These are phyloP conservation scores for Aegithalos caudatus DNA, from an alignment of 2,113 vertebrate genomes.

Conservation along the genomic window DNA sequence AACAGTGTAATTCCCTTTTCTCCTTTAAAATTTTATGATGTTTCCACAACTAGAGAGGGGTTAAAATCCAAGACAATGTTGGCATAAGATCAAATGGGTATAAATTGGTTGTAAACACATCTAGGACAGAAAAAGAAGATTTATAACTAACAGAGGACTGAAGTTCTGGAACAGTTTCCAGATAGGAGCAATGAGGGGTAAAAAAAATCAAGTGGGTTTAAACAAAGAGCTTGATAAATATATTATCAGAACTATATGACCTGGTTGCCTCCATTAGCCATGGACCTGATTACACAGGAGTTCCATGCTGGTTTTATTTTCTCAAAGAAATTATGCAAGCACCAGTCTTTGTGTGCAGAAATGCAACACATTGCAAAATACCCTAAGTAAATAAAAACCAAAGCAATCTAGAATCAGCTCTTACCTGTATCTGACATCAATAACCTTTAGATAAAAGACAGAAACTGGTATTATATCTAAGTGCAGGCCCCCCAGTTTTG, in stretches of 20 bases:
- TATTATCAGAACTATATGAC: background rate
- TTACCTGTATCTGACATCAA: background rate
- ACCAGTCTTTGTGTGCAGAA: background rate
- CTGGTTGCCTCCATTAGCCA: background rate
- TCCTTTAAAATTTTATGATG: background rate
- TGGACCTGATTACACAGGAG: background rate
- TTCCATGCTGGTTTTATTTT: background rate
- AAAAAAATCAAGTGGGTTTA: background rate
- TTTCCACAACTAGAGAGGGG: background rate
- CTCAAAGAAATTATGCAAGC: background rate
- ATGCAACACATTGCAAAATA: background rate
- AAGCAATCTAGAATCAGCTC: background rate
- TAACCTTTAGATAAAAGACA: background rate
- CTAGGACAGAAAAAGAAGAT: conserved; percentile 8
- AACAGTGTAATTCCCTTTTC: background rate
- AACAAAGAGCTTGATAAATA: background rate
- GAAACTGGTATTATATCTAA: background rate
- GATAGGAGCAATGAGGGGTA: background rate
- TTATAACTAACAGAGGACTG: background rate
- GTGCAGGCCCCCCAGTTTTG: background rate
- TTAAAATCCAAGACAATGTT: conserved; percentile 44
- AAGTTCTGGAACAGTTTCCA: conserved; percentile 7
- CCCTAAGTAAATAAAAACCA: background rate
- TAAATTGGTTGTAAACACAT: conserved; percentile 10
- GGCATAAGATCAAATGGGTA: conserved; percentile 21